These are phyloP conservation scores for Hassar affinis DNA, from an alignment of 2,113 vertebrate genomes.

Conservation along the genomic window DNA sequence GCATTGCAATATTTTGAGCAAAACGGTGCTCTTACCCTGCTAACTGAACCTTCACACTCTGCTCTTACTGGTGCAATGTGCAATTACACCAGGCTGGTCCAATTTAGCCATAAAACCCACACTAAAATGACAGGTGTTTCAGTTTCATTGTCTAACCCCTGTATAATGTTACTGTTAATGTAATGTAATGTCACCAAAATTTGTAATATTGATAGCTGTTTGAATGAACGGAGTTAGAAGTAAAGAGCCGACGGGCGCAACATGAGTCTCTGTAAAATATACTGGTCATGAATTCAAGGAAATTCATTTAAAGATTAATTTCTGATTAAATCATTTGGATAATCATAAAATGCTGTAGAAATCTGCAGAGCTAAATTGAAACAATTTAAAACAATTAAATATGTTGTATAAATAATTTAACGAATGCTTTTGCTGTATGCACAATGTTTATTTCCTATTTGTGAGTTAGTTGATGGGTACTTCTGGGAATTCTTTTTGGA, in stretches of 20 bases:
- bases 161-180: neutral
- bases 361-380: neutral
- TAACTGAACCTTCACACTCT: no score
- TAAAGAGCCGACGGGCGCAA: neutral
- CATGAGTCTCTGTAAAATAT: neutral
- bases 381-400: no score
- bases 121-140: no score
- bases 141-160: no score
- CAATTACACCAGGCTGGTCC: no score
- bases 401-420: neutral
- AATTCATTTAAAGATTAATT: neutral
- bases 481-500: neutral
- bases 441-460: neutral
- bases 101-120: no score
- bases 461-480: neutral
- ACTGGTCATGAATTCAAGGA: neutral
- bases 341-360: neutral
- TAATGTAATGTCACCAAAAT: neutral
- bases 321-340: neutral
- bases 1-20: no score
- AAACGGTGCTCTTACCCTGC: no score
- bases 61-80: no score
- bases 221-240: neutral
- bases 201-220: neutral
- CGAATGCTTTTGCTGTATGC: neutral